Evolutionary conservation across 2,113 vertebrate species (phyloP).

Genomic region (Charadrius vociferus): DNA sequence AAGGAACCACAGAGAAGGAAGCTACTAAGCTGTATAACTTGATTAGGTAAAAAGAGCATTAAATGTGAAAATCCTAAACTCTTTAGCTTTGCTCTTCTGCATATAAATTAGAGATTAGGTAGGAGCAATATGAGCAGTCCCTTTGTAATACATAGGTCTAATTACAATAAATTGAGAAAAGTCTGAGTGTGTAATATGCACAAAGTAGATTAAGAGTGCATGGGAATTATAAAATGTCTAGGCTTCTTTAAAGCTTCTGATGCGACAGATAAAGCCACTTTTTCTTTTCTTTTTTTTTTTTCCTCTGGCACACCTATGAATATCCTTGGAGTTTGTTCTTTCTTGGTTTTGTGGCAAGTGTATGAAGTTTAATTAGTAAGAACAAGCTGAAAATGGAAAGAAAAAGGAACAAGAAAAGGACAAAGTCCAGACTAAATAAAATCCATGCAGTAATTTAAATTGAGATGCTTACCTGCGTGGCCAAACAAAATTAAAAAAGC

Average conservation of each 20-base stretch:
- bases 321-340: not conserved
- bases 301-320: not conserved
- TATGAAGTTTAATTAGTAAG: not conserved
- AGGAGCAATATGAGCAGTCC: slow-evolving; percentile 13
- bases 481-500: not conserved
- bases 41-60: slow-evolving; percentile 64
- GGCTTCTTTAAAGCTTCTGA: slow-evolving; percentile 42
- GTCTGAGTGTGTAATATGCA: slow-evolving; percentile 41
- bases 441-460: not conserved
- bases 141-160: slow-evolving; percentile 62
- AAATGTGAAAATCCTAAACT: slow-evolving; percentile 66
- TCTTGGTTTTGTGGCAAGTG: not conserved
- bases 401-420: not conserved
- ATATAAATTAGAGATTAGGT: slow-evolving; percentile 70
- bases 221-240: slow-evolving; percentile 20
- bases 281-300: not conserved
- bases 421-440: not conserved
- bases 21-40: slow-evolving; percentile 48
- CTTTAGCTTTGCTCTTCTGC: slow-evolving; percentile 54
- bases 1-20: slow-evolving; percentile 9
- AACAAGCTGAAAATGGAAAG: not conserved
- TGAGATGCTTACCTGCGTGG: not conserved
- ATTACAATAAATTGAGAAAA: slow-evolving; percentile 61
- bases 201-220: slow-evolving; percentile 51
- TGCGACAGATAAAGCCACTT: not conserved